phyloP scores from a whole-genome alignment of 2,113 vertebrate genomes.

The Speoplatyrhinus poulsoni region DNA sequence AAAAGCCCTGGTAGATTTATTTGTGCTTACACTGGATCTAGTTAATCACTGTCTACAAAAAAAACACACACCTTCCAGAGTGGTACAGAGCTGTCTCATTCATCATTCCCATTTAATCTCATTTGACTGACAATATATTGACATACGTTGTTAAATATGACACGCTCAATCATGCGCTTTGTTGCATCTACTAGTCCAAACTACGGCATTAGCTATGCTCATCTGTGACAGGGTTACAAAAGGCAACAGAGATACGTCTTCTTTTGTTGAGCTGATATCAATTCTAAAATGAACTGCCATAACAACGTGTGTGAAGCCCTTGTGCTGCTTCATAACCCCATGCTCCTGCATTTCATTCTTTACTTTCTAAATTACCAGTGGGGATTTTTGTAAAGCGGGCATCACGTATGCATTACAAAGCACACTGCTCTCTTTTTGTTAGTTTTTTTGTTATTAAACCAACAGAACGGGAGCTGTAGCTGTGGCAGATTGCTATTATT shows the following conservation, averaged over 20 bases:
- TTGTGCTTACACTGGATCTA: not conserved
- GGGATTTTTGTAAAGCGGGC: not conserved
- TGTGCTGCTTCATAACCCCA: not conserved
- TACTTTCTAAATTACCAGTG: constrained; percentile 1
- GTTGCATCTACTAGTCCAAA: constrained; percentile 40
- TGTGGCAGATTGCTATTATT: constrained; percentile 2
- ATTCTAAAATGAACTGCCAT: constrained; percentile 19
- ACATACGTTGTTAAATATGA: constrained; percentile 2
- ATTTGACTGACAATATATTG: constrained; percentile 24
- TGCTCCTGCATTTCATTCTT: not conserved
- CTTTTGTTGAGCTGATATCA: constrained; percentile 7
- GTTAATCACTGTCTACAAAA: constrained; percentile 2
- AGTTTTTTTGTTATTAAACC: not conserved
- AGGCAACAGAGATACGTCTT: constrained; percentile 37
- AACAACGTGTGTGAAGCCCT: constrained; percentile 6
- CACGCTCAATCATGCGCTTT: not conserved
- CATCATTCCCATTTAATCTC: constrained; percentile 28
- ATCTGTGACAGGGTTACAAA: constrained; percentile 23
- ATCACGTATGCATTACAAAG: not conserved
- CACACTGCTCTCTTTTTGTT: not conserved
- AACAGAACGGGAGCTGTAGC: not conserved
- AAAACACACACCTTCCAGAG: constrained; percentile 5
- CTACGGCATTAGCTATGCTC: constrained; percentile 22
- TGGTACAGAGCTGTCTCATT: constrained; percentile 1
- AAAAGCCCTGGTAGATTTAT: no score